Evolutionary conservation across 2,113 vertebrate species (phyloP).

Genomic region (Lynx canadensis): DNA sequence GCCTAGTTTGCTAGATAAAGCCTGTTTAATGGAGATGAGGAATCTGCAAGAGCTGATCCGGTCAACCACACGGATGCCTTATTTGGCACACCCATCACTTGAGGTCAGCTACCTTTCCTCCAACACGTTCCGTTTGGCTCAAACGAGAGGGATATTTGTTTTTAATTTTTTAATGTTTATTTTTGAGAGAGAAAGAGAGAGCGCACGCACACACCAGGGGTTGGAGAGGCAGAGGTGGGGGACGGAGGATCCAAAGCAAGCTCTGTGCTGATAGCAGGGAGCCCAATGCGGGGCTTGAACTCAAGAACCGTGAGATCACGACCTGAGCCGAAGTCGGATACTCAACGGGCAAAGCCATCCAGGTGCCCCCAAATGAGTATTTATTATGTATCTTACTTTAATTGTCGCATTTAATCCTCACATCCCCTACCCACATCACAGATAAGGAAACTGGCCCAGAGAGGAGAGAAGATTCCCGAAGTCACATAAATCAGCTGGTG

Average conservation of each 20-base stretch:
- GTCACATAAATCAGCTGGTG: conserved; percentile 15
- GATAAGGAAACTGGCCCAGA: neutral
- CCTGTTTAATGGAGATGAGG: conserved; percentile 17
- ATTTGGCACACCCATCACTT: neutral
- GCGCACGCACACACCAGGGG: too few species aligned
- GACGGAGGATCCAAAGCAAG: too few species aligned
- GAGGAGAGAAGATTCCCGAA: neutral
- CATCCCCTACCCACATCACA: neutral
- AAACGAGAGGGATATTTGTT: neutral
- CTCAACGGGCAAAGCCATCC: too few species aligned
- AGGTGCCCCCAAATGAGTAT: neutral
- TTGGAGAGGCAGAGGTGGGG: too few species aligned
- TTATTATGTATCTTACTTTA: conserved; percentile 36
- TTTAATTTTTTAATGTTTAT: too few species aligned
- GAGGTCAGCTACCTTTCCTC: conserved; percentile 38
- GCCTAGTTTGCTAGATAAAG: neutral
- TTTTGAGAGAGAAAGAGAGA: too few species aligned
- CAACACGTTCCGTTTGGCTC: conserved; percentile 20
- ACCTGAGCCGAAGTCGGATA: too few species aligned
- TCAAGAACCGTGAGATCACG: too few species aligned
- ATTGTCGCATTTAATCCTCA: conserved; percentile 23
- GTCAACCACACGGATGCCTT: neutral
- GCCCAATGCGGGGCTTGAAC: too few species aligned
- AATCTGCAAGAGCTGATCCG: neutral
- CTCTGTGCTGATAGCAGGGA: too few species aligned